A percentile compares a stretch with the other conserved stretches of the same genome.
Conservation (phyloP, 2,113 vertebrate species). For the Jacana jacana region DNA sequence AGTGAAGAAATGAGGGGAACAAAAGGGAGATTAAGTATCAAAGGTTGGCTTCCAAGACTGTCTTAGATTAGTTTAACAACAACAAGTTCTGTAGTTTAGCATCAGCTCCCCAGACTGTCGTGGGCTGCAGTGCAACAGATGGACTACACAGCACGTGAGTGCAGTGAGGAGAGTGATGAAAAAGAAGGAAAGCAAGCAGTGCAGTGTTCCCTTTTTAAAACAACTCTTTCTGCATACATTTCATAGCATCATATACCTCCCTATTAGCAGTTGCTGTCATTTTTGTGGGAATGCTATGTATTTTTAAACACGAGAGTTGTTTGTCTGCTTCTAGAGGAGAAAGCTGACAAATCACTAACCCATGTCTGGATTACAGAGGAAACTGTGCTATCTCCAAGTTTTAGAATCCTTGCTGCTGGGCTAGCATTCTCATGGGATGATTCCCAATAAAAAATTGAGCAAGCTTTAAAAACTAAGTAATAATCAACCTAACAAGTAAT, state of each 20-base stretch:
- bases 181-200: not conserved
- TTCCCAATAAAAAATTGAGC: conserved; percentile 17
- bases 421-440: conserved; percentile 13
- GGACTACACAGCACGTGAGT: not conserved
- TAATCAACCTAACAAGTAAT: conserved; percentile 38
- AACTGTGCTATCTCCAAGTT: not conserved
- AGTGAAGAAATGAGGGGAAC: conserved; percentile 4
- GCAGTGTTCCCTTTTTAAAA: not conserved
- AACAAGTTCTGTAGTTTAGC: not conserved
- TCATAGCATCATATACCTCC: not conserved
- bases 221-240: not conserved
- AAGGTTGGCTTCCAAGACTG: not conserved
- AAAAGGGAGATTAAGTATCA: conserved; percentile 26
- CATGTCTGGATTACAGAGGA: not conserved
- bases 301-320: not conserved
- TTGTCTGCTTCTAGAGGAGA: not conserved
- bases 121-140: not conserved
- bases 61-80: conserved; percentile 7
- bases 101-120: not conserved
- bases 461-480: conserved; percentile 37
- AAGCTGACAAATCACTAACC: conserved; percentile 5
- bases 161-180: not conserved
- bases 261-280: not conserved
- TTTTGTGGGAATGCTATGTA: not conserved
- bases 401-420: conserved; percentile 11